These are phyloP conservation scores for Esperia sulphurella DNA, from an alignment of 2,888 invertebrate species.

Conservation along the genomic window DNA sequence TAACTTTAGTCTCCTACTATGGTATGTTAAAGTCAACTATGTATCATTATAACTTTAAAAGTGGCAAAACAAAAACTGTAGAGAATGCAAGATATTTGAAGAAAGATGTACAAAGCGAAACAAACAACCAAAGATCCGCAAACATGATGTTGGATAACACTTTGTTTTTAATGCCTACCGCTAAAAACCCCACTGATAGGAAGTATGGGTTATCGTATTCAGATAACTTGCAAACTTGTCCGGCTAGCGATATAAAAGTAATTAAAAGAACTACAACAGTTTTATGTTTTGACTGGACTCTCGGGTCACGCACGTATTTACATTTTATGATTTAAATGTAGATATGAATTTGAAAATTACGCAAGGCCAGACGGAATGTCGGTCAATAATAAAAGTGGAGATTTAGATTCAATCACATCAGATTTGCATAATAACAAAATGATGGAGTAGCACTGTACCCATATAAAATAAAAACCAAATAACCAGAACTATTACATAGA, in stretches of 20 bases:
- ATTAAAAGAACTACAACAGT: neutral
- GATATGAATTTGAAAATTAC: too few species aligned
- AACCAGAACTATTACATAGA: too few species aligned
- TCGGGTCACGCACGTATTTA: neutral
- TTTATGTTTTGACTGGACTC: neutral
- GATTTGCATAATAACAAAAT: too few species aligned
- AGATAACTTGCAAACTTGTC: constrained; percentile 11
- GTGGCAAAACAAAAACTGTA: neutral
- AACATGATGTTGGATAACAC: neutral
- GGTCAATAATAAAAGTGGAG: too few species aligned
- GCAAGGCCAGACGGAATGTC: too few species aligned
- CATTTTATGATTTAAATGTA: neutral
- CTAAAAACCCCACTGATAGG: constrained; percentile 7
- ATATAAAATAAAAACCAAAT: too few species aligned
- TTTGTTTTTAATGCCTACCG: neutral
- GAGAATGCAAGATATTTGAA: neutral
- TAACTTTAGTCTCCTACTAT: neutral
- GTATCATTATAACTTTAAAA: neutral
- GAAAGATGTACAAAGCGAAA: neutral
- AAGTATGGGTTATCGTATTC: constrained; percentile 10
- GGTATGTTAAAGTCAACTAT: too few species aligned
- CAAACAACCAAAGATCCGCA: neutral
- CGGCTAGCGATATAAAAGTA: constrained; percentile 4
- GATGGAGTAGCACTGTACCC: too few species aligned
- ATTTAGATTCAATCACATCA: too few species aligned